Conservation (phyloP, 2,797 vertebrate species). For the Microctenopoma stevenorrisi region DNA sequence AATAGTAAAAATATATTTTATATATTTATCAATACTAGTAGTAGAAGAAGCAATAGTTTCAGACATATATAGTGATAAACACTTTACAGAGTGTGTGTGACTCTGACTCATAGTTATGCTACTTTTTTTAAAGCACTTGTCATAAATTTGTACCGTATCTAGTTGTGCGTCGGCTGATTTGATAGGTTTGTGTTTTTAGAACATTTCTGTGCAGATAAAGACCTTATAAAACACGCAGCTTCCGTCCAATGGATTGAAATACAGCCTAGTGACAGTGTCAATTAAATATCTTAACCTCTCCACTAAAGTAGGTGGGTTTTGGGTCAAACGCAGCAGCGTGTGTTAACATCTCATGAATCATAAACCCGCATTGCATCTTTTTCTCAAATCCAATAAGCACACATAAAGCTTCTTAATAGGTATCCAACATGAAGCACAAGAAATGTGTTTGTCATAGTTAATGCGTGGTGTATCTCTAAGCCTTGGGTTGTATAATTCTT, state of each 20-base stretch:
- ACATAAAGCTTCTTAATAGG: not conserved
- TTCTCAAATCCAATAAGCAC: not conserved
- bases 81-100: not conserved
- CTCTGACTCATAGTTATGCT: not conserved
- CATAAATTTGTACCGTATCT: no score
- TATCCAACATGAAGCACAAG: conserved; percentile 4
- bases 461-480: not conserved
- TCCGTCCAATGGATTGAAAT: conserved; percentile 4
- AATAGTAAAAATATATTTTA: not conserved
- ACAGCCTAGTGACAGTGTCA: not conserved
- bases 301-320: not conserved
- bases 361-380: conserved; percentile 6
- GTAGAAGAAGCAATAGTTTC: not conserved
- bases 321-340: not conserved
- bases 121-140: not conserved
- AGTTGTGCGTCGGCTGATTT: conserved; percentile 8
- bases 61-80: not conserved
- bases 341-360: conserved; percentile 13
- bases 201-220: not conserved
- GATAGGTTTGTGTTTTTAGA: not conserved
- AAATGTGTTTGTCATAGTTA: conserved; percentile 2
- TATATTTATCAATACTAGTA: not conserved
- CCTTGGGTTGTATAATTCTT: not conserved
- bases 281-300: not conserved
- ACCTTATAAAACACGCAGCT: not conserved